Conservation (phyloP, 2,113 vertebrate species). For the Jacana jacana region DNA sequence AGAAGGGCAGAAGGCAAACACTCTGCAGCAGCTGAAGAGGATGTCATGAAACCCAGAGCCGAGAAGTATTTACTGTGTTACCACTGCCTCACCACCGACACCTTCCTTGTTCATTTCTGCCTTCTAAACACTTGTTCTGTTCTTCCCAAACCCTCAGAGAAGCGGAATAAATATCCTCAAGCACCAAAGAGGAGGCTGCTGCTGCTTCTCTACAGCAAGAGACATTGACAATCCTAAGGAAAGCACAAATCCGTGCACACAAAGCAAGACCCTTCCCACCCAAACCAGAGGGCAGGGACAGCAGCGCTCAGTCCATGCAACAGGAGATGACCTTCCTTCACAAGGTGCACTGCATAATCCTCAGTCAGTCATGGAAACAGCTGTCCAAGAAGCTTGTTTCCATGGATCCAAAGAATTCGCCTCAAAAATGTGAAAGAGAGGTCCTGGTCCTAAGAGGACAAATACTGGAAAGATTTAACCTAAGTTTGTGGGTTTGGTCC, state of each 20-base stretch:
- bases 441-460: neutral
- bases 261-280: neutral
- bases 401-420: neutral
- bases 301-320: neutral
- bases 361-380: neutral
- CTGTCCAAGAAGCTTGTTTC: neutral
- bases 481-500: constrained; percentile 2
- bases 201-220: neutral
- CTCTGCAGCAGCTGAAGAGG: neutral
- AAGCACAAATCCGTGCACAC: neutral
- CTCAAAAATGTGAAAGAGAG: neutral
- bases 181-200: neutral
- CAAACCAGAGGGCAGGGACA: neutral
- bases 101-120: neutral
- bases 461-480: neutral
- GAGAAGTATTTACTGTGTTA: too few relatives aligned
- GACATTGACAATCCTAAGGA: neutral
- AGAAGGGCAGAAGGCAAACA: neutral
- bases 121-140: neutral
- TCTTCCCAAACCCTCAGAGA: neutral
- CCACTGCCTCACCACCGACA: neutral
- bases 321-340: neutral
- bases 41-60: neutral
- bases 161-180: neutral
- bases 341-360: neutral